Percentiles rank a stretch among this genome's conserved stretches.
phyloP scores from a whole-genome alignment of 2,113 vertebrate genomes.

The Alligator sinensis region DNA sequence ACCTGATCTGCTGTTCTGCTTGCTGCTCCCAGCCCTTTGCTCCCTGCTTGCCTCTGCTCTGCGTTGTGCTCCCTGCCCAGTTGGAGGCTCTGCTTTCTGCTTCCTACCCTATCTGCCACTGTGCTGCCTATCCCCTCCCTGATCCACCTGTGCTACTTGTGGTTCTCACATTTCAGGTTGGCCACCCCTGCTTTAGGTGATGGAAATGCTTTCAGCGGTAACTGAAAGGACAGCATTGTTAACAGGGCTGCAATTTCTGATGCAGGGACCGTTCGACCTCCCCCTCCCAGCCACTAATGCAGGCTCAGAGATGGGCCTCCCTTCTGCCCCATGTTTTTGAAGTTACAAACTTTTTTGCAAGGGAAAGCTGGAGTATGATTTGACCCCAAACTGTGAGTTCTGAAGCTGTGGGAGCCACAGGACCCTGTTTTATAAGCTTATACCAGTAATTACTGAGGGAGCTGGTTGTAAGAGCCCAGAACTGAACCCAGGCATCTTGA shows the following conservation, averaged over 20 bases:
- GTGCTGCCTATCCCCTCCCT: too few species aligned
- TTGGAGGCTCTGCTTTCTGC: too few species aligned
- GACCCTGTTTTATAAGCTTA: not conserved
- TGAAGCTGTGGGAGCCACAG: not conserved
- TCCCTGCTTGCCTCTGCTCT: too few species aligned
- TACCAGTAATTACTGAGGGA: not conserved
- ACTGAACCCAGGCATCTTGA: not conserved
- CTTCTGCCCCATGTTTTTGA: not conserved
- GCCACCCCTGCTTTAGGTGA: too few species aligned
- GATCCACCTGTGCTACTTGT: too few species aligned
- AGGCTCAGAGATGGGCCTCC: not conserved
- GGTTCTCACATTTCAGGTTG: too few species aligned
- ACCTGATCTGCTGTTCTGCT: too few species aligned
- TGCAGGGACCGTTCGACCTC: not conserved
- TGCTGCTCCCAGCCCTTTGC: too few species aligned
- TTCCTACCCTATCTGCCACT: too few species aligned
- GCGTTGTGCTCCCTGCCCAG: too few species aligned
- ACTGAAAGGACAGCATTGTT: too few species aligned
- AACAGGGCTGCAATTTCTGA: not conserved
- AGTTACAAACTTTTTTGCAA: not conserved
- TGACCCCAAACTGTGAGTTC: not conserved
- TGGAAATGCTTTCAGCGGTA: too few species aligned
- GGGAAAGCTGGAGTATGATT: not conserved
- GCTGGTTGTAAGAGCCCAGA: not conserved
- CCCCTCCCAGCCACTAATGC: not conserved